Conservation (phyloP, 2,888 invertebrate genomes). For the Prosopocoilus inquinatus region DNA sequence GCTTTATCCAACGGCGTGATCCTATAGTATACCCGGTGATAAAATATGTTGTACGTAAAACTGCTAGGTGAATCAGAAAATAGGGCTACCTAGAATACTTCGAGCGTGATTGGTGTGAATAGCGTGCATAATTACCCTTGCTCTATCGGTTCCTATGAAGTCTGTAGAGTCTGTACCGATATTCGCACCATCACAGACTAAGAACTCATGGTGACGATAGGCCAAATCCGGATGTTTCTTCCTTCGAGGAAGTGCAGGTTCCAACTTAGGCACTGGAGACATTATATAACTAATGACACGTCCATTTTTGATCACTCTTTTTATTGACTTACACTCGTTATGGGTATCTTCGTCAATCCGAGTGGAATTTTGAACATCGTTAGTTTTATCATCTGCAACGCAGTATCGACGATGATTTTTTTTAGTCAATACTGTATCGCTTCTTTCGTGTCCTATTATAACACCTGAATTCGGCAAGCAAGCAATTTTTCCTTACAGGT, state of each 20-base stretch:
- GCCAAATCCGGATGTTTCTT: conserved; percentile 88
- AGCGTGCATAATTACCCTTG: conserved; percentile 56
- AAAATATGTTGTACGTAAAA: no score
- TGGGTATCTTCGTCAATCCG: conserved; percentile 45
- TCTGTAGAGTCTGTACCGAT: conserved; percentile 59
- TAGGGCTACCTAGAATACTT: not conserved
- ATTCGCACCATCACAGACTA: conserved; percentile 62
- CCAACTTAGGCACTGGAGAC: conserved; percentile 58
- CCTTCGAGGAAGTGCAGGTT: conserved; percentile 81
- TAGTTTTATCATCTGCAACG: conserved; percentile 39
- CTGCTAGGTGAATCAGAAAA: not conserved
- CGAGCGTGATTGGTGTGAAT: not conserved
- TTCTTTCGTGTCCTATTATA: not conserved
- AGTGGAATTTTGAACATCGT: conserved; percentile 38
- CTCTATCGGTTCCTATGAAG: conserved; percentile 60
- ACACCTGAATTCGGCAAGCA: not conserved
- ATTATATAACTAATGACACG: conserved; percentile 37
- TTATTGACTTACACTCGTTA: conserved; percentile 41
- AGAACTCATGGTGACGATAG: conserved; percentile 82
- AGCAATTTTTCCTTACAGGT: no score
- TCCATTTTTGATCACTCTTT: conserved; percentile 32
- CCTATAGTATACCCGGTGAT: no score
- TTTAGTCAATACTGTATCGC: not conserved
- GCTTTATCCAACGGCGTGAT: no score
- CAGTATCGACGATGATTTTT: conserved; percentile 1